Conservation (phyloP, 2,888 invertebrate species). For the Mesopsocus fuscifrons region DNA sequence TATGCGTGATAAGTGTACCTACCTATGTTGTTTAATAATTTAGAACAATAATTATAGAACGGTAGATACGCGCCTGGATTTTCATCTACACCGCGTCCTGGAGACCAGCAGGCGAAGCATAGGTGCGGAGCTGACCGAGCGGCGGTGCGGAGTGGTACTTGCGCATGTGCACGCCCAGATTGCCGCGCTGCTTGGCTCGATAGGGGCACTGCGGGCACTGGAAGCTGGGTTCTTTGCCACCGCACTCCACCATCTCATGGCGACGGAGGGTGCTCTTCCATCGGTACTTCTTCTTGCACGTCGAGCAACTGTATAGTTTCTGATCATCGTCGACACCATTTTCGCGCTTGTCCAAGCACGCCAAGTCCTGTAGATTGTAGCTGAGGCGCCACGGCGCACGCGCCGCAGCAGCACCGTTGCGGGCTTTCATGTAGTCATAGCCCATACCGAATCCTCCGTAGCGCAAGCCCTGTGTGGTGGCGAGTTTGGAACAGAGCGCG, state of each 20-base stretch:
- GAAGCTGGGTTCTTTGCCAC: constrained; percentile 59
- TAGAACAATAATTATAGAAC: no score
- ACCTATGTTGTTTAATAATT: no score
- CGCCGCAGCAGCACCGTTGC: background rate
- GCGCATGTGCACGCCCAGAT: constrained; percentile 60
- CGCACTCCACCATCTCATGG: constrained; percentile 69
- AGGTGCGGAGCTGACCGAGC: background rate
- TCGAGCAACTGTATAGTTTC: constrained; percentile 54
- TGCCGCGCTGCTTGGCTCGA: constrained; percentile 62
- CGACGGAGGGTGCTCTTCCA: constrained; percentile 71
- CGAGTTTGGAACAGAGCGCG: background rate
- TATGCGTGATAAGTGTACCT: no score
- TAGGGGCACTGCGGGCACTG: constrained; percentile 63
- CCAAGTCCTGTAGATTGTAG: constrained; percentile 2
- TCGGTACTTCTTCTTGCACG: constrained; percentile 69
- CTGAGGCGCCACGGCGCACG: background rate
- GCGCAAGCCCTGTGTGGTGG: background rate
- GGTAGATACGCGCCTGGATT: no score
- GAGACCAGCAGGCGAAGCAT: background rate
- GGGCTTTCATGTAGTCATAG: background rate
- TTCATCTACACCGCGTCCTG: no score
- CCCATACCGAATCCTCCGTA: background rate
- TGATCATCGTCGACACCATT: constrained; percentile 31
- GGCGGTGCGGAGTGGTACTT: constrained; percentile 38
- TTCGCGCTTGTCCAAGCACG: background rate